phyloP scores from a whole-genome alignment of 2,888 invertebrate species.

The Plagodis dolabraria region DNA sequence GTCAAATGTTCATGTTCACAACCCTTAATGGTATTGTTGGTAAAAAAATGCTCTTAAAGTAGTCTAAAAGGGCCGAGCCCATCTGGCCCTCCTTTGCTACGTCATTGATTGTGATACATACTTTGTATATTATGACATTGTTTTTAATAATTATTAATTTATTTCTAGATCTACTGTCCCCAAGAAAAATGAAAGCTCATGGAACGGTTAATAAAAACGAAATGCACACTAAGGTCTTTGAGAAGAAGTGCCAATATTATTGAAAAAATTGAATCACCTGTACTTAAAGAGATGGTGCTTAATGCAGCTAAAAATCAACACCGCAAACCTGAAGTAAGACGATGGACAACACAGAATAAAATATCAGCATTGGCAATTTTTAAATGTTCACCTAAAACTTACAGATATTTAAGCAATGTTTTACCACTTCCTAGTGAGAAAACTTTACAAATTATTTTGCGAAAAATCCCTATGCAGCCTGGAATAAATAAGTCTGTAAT shows the following conservation, averaged over 20 bases:
- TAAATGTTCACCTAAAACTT: constrained; percentile 1
- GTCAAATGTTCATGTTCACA: too few species aligned
- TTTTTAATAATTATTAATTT: too few species aligned
- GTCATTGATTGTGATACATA: too few species aligned
- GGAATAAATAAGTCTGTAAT: neutral
- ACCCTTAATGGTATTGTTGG: too few species aligned
- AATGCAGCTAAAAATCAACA: neutral
- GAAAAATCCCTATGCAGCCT: neutral
- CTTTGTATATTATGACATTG: too few species aligned
- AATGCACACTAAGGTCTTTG: too few species aligned
- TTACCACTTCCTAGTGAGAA: neutral
- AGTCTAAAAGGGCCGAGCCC: too few species aligned
- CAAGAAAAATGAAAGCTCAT: too few species aligned
- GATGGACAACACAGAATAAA: constrained; percentile 1
- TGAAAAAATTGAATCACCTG: neutral
- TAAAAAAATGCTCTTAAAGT: too few species aligned
- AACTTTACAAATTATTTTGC: constrained; percentile 3
- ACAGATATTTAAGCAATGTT: neutral
- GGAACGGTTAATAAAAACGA: too few species aligned
- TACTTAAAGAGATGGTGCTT: neutral
- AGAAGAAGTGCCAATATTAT: constrained; percentile 1
- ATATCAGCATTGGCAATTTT: neutral
- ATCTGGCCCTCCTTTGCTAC: too few species aligned
- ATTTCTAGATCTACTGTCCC: too few species aligned
- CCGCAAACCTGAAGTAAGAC: neutral